Evolutionary conservation across 37 sponge, comb jelly and placozoan species (phyloP).

Genomic region (Aplysina aerophoba): DNA sequence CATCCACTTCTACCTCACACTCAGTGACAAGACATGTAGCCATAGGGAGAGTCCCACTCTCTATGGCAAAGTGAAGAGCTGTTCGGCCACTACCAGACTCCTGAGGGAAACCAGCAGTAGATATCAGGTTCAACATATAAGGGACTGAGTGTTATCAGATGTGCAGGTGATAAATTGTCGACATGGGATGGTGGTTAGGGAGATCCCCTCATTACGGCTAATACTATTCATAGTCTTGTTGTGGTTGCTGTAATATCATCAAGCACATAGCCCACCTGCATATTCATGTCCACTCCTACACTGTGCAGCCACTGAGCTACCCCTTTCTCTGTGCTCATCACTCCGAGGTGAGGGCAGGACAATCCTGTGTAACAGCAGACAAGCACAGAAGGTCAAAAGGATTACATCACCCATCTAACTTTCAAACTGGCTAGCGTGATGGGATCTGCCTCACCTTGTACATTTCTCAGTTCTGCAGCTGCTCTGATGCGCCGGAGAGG

Average conservation of each 20-base stretch:
- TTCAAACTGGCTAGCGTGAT: too few relatives aligned
- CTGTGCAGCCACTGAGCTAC: constrained; percentile 58
- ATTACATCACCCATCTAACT: too few relatives aligned
- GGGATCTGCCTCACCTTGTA: constrained; percentile 1
- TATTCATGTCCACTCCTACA: constrained; percentile 70
- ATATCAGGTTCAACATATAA: not conserved
- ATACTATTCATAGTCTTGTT: not conserved
- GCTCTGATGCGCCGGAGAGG: constrained; percentile 30
- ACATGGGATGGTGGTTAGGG: not conserved
- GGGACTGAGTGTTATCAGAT: not conserved
- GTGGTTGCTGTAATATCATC: too few relatives aligned
- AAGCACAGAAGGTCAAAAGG: too few relatives aligned
- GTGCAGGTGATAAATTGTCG: not conserved
- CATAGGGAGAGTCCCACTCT: constrained; percentile 54
- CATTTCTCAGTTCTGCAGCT: constrained; percentile 52
- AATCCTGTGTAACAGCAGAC: constrained; percentile 46
- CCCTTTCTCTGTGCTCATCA: constrained; percentile 38
- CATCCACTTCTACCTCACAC: constrained; percentile 67
- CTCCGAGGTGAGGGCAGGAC: constrained; percentile 75
- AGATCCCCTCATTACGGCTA: not conserved
- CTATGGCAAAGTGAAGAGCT: constrained; percentile 71
- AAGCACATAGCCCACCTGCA: constrained; percentile 56
- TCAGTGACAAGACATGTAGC: constrained; percentile 58
- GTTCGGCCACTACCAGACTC: constrained; percentile 76
- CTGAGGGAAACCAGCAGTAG: constrained; percentile 24